Base-by-base conservation (phyloP, 64 coral and sea anemone species). In the Pocillopora damicornis region DNA sequence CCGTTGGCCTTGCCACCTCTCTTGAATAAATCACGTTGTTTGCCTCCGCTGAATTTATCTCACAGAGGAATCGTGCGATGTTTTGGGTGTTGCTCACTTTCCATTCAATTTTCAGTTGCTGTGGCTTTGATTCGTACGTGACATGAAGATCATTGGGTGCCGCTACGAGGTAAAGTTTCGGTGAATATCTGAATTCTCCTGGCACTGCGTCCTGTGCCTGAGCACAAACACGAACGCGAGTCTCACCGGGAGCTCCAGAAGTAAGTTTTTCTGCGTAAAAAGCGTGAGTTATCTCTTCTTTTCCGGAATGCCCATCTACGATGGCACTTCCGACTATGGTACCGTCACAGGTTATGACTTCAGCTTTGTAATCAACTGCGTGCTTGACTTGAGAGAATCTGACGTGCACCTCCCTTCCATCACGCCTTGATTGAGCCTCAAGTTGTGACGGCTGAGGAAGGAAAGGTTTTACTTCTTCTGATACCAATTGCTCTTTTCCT, bases 341-440 rank as follows among this genome's bases (percentile, higher is more conserved):
- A 26, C 11, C 22, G 6, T 60, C 58, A 62, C 9, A 58, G 22
- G 58, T 25, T 13, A 81, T 6, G 13, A 81, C 57, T 81, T 81
- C 58, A 61, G 35, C 79, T 65, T 81, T 81, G 62, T 81, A 81
- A 15, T 62, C 79, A 30, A 35, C 62, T 10, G 79, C 79, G 61
- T 35, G 63, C 37, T 81, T 9, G 10, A 81, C 79, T 81, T 60
- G 62, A 58, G 79, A 61, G 22, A 81, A 81, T 30, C 9, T 61
- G 20, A 81, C 58, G 20, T 81, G 10, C 3, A 81, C 13, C 79
- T 81, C 79, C 45, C 58, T 22, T 62, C 79, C 79, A 2, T 81
- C 79, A 15, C 37, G 79, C 58, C 61, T 81, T 14, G 79, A 81
- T 22, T 81, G n/a, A n/a, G 61, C 18, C 13, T 81, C 58, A 25